phyloP scores from a whole-genome alignment of 2,888 invertebrate genomes.

The Ochropleura leucogaster region DNA sequence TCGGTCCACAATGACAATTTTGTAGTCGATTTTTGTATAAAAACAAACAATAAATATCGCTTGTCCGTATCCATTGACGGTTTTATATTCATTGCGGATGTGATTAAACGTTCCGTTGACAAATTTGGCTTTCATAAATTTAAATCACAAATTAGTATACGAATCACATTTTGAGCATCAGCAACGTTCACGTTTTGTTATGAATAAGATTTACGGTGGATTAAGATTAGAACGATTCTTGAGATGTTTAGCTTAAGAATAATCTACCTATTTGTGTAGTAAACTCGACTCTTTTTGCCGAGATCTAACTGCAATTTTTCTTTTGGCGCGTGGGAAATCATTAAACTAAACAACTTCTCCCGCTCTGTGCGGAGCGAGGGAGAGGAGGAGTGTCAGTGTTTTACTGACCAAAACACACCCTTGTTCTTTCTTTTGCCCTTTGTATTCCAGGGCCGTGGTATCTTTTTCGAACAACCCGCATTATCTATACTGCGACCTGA shows the following conservation, averaged over 20 bases:
- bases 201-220: background rate
- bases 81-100: slow-evolving; percentile 68
- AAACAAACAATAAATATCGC: slow-evolving; percentile 72
- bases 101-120: slow-evolving; percentile 65
- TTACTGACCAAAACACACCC: too few relatives aligned
- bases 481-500: background rate
- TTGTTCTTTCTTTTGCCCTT: too few relatives aligned
- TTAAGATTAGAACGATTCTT: slow-evolving; percentile 1
- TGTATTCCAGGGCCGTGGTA: too few relatives aligned
- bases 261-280: background rate
- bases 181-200: slow-evolving; percentile 49
- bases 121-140: slow-evolving; percentile 69
- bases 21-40: slow-evolving; percentile 67
- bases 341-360: too few relatives aligned
- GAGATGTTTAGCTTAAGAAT: background rate
- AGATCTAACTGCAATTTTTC: background rate
- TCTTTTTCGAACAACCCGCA: too few relatives aligned
- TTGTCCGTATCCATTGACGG: slow-evolving; percentile 61
- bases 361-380: too few relatives aligned
- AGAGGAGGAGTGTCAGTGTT: too few relatives aligned
- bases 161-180: slow-evolving; percentile 66
- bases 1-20: slow-evolving; percentile 66
- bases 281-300: background rate
- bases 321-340: too few relatives aligned
- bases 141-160: slow-evolving; percentile 67